phyloP scores from a whole-genome alignment of 2,113 vertebrate species.

The Dicaeum eximium region DNA sequence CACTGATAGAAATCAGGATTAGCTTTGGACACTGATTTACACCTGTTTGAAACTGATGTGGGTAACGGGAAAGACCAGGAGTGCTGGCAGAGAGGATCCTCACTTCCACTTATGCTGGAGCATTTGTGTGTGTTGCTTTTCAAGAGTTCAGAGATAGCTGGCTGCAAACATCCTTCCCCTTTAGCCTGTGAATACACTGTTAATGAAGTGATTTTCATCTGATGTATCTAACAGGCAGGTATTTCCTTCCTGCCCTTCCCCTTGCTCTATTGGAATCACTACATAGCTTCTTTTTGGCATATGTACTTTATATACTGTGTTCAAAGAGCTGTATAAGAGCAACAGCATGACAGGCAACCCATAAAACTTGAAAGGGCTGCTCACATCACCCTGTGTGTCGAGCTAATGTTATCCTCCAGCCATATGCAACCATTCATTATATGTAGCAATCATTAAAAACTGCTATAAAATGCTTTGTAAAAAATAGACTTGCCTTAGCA shows the following conservation, averaged over 20 bases:
- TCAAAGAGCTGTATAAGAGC: slow-evolving; percentile 50
- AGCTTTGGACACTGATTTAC: neutral
- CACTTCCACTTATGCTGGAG: neutral
- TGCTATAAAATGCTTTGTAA: slow-evolving; percentile 13
- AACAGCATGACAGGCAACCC: slow-evolving; percentile 40
- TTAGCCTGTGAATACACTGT: slow-evolving; percentile 4
- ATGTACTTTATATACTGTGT: slow-evolving; percentile 20
- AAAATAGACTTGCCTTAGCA: neutral
- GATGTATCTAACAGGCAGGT: slow-evolving; percentile 43
- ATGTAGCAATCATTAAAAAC: slow-evolving; percentile 3
- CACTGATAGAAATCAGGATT: neutral
- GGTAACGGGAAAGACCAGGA: neutral
- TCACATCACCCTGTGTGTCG: slow-evolving; percentile 14
- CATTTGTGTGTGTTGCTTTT: neutral
- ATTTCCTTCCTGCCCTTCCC: slow-evolving; percentile 59
- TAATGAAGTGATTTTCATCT: slow-evolving; percentile 41
- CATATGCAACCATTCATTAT: slow-evolving; percentile 48
- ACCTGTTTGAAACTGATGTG: neutral
- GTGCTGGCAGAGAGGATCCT: neutral
- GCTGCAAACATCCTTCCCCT: slow-evolving; percentile 20
- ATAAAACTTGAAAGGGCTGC: slow-evolving; percentile 59
- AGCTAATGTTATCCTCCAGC: slow-evolving; percentile 32
- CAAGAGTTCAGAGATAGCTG: neutral
- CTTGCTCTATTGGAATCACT: slow-evolving; percentile 50
- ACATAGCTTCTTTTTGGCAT: slow-evolving; percentile 49